Conservation (phyloP, 2,888 invertebrate species). For the Nemurella pictetii region DNA sequence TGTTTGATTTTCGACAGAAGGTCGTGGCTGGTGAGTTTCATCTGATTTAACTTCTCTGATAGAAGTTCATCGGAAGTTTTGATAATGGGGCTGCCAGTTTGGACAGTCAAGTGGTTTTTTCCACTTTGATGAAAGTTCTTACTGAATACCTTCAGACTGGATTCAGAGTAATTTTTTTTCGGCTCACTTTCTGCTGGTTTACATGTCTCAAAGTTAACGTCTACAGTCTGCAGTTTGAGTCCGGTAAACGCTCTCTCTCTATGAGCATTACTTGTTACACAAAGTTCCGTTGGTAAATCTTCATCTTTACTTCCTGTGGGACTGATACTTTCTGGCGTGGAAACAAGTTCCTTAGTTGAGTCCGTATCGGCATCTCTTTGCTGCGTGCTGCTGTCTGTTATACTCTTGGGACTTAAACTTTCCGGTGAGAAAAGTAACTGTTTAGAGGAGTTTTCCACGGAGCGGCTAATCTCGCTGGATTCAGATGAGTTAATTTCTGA, state of each 20-base stretch:
- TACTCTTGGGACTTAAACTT: neutral
- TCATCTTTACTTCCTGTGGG: constrained; percentile 26
- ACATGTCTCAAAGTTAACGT: neutral
- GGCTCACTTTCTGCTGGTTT: neutral
- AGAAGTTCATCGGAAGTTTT: neutral
- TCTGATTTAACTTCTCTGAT: constrained; percentile 26
- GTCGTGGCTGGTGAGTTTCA: constrained; percentile 33
- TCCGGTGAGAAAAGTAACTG: neutral
- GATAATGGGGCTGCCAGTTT: neutral
- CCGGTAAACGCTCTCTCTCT: constrained; percentile 26
- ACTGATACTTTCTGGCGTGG: neutral
- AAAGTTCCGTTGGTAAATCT: constrained; percentile 26
- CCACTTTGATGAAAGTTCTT: neutral
- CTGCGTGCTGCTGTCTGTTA: neutral
- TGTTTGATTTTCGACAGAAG: constrained; percentile 32
- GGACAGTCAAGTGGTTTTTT: neutral
- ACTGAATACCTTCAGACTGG: neutral
- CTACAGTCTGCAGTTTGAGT: neutral
- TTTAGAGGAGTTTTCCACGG: neutral
- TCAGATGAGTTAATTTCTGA: neutral
- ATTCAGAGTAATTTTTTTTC: neutral
- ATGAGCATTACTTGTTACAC: neutral
- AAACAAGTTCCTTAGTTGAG: constrained; percentile 22
- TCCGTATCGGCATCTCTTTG: neutral
- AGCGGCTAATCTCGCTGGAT: neutral